These are phyloP conservation scores for Danaus plexippus DNA, from an alignment of 1,140 invertebrate species.

Conservation along the genomic window DNA sequence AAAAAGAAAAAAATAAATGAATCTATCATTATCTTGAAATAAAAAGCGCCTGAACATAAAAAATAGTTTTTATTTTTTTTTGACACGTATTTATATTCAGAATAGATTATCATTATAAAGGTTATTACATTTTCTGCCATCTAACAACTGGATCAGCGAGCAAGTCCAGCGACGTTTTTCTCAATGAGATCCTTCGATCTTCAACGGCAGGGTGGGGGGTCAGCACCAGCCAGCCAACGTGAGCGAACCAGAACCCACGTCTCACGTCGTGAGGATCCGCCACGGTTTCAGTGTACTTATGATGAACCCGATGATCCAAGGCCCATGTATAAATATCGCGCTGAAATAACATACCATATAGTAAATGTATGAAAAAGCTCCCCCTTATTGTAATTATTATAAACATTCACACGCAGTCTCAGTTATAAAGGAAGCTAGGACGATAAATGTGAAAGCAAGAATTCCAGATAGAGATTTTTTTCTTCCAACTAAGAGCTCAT, in stretches of 20 bases:
- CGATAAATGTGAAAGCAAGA: too few relatives aligned
- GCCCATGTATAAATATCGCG: conserved; percentile 84
- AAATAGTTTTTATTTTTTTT: background rate
- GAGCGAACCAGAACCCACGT: conserved; percentile 86
- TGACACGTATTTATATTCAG: too few relatives aligned
- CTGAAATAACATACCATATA: conserved; percentile 52
- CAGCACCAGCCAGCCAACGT: conserved; percentile 85
- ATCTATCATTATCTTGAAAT: too few relatives aligned
- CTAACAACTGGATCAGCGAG: conserved; percentile 86
- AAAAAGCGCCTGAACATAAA: background rate
- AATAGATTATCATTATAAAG: background rate
- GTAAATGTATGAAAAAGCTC: background rate
- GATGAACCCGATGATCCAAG: conserved; percentile 86
- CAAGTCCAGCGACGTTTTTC: conserved; percentile 82
- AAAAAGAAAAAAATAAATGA: too few relatives aligned
- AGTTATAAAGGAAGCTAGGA: too few relatives aligned
- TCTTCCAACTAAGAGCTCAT: too few relatives aligned
- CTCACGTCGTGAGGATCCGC: conserved; percentile 88
- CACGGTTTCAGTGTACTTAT: conserved; percentile 87
- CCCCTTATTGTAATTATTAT: too few relatives aligned
- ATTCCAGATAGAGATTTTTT: too few relatives aligned
- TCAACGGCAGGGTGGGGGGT: conserved; percentile 86
- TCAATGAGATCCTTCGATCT: conserved; percentile 82
- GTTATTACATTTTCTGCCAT: conserved; percentile 83
- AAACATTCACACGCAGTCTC: too few relatives aligned